Conservation (phyloP, 2,888 invertebrate genomes). For the Tribolium freemani region DNA sequence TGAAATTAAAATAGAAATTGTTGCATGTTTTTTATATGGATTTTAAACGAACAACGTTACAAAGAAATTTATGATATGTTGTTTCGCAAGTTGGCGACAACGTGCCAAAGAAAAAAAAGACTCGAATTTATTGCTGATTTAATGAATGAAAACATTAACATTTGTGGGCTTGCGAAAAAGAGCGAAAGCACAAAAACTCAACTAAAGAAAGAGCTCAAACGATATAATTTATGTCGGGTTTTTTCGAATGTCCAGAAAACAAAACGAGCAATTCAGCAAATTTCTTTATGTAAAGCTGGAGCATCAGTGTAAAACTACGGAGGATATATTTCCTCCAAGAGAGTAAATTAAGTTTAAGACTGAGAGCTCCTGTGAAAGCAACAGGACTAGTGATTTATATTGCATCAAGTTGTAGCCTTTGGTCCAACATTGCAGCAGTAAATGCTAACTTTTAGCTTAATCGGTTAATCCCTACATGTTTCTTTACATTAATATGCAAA, state of each 20-base stretch:
- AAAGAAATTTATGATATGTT: slow-evolving; percentile 13
- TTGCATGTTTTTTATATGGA: slow-evolving; percentile 7
- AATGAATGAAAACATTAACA: slow-evolving; percentile 21
- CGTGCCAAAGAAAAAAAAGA: slow-evolving; percentile 17
- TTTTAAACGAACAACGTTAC: slow-evolving; percentile 2
- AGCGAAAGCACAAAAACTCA: background rate
- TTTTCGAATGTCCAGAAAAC: background rate
- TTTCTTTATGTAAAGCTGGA: background rate
- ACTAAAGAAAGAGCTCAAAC: background rate
- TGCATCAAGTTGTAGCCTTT: slow-evolving; percentile 16
- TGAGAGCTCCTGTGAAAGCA: slow-evolving; percentile 27
- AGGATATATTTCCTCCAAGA: slow-evolving; percentile 8
- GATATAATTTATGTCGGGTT: slow-evolving; percentile 4
- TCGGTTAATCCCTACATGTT: background rate
- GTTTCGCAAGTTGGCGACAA: slow-evolving; percentile 21
- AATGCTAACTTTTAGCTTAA: background rate
- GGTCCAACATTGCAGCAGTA: background rate
- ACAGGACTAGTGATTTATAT: slow-evolving; percentile 32
- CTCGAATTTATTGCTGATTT: slow-evolving; percentile 19
- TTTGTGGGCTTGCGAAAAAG: background rate
- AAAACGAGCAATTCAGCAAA: background rate
- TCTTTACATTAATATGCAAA: background rate
- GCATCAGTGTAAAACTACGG: background rate
- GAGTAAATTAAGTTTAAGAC: slow-evolving; percentile 31
- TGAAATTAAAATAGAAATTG: slow-evolving; percentile 22